phyloP scores from a whole-genome alignment of 2,888 invertebrate species.

The Automeris io region DNA sequence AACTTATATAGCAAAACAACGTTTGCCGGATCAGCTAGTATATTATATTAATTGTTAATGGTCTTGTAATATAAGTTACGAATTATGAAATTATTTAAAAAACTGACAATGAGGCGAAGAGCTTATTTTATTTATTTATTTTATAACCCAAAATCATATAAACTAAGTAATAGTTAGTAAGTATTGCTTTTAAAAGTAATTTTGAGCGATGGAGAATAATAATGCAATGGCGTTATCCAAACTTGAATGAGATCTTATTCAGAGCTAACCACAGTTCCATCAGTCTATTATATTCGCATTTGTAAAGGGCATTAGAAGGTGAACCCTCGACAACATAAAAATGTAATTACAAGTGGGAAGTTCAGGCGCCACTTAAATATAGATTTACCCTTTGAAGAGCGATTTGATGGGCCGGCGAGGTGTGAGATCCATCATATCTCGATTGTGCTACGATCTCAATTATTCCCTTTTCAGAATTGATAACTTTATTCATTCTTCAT shows the following conservation, averaged over 20 bases:
- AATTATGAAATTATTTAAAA: too few species aligned
- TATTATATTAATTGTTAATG: too few species aligned
- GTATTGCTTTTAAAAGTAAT: too few species aligned
- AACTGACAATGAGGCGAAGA: too few species aligned
- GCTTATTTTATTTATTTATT: too few species aligned
- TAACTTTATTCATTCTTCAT: constrained; percentile 67
- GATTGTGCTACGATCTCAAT: constrained; percentile 61
- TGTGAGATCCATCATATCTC: constrained; percentile 71
- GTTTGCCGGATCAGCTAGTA: too few species aligned
- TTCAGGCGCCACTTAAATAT: constrained; percentile 65
- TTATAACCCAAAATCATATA: too few species aligned
- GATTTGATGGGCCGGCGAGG: constrained; percentile 58
- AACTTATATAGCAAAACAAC: too few species aligned
- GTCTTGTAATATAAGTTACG: too few species aligned
- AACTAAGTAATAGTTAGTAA: too few species aligned
- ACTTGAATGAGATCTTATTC: constrained; percentile 34
- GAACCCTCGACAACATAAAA: constrained; percentile 59
- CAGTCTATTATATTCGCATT: constrained; percentile 63
- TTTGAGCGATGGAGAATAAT: too few species aligned
- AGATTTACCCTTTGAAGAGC: constrained; percentile 71
- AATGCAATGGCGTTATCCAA: too few species aligned
- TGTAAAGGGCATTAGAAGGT: constrained; percentile 57
- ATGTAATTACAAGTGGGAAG: constrained; percentile 67
- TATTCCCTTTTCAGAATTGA: constrained; percentile 55
- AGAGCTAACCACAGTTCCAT: constrained; percentile 15